Base-by-base conservation (phyloP, 2,797 vertebrate genomes). In the Zenarchopterus dispar region DNA sequence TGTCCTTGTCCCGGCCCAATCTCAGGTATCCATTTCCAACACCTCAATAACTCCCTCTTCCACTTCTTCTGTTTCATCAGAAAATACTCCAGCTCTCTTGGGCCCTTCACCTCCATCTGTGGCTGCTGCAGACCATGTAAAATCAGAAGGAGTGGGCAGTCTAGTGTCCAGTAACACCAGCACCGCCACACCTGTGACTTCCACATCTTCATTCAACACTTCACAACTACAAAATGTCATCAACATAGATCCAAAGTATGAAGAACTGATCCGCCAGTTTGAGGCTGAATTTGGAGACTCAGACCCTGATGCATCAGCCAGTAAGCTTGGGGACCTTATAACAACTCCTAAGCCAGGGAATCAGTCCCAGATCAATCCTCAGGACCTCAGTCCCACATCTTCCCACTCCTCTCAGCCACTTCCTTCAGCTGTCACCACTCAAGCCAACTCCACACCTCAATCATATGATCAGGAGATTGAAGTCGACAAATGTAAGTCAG, bases 211-310 rank as follows among this genome's bases (percentile, higher is more conserved):
- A 86, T 85, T 88, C 21, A 80, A 77, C 77, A 83, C 85, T 66
- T 91, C 93, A 51, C 84, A 90, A 31, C 76, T 93, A 73, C 78
- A 23, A 0, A 88, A 91, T 78, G 87, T 96, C 65, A 81, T 84
- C 60, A 86, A 93, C 46, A 89, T 97, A 22, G 96, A 98, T 57
- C 96, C 97, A 28, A 98, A 98, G 83, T 93, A 96, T 10, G 97
- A 99, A 92, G 97, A 97, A 56, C 93, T 99, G 69, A 96, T 99
- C 81, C 94, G 95, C 60, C 97, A 97, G 84, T 97, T 98, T 61
- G 97, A 98, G 90, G 96, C 96, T 0, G 97, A 98, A 86, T 99
- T 98, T 56, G 97, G 95, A 70, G 95, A 93, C 15, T 62, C 88
- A 1, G 68, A 70, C 67, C 62, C 89, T 0, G 90, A 92, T 1